Conservation (phyloP, 2,888 invertebrate genomes). For the Catocala nupta region DNA sequence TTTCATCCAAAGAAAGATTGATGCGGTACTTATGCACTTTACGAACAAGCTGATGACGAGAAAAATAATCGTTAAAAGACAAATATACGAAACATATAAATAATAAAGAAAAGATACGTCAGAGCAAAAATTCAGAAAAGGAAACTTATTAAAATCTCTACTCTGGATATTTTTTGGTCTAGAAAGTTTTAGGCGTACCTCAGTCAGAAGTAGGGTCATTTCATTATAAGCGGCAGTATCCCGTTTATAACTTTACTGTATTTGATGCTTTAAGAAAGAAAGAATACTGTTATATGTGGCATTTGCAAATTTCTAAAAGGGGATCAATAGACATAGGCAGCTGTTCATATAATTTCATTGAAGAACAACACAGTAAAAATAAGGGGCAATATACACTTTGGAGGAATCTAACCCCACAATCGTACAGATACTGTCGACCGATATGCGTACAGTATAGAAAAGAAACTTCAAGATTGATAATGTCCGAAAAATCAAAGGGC, state of each 20-base stretch:
- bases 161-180: slow-evolving; percentile 11
- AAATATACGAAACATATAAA: not conserved
- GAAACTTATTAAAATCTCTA: not conserved
- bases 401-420: too few relatives aligned
- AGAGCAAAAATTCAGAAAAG: slow-evolving; percentile 5
- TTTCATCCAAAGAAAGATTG: slow-evolving; percentile 5
- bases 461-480: too few relatives aligned
- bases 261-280: not conserved
- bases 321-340: not conserved
- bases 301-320: not conserved
- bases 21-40: slow-evolving; percentile 3
- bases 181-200: slow-evolving; percentile 34
- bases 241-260: slow-evolving; percentile 9
- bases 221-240: slow-evolving; percentile 34
- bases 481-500: too few relatives aligned
- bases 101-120: slow-evolving; percentile 1
- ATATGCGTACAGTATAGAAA: too few relatives aligned
- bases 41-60: slow-evolving; percentile 1
- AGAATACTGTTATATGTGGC: slow-evolving; percentile 3
- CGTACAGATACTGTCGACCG: too few relatives aligned
- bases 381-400: too few relatives aligned
- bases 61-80: slow-evolving; percentile 5
- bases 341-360: not conserved
- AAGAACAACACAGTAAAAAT: too few relatives aligned
- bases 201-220: slow-evolving; percentile 36